Conservation (phyloP, 2,888 invertebrate species). For the Stenodera caucasica region DNA sequence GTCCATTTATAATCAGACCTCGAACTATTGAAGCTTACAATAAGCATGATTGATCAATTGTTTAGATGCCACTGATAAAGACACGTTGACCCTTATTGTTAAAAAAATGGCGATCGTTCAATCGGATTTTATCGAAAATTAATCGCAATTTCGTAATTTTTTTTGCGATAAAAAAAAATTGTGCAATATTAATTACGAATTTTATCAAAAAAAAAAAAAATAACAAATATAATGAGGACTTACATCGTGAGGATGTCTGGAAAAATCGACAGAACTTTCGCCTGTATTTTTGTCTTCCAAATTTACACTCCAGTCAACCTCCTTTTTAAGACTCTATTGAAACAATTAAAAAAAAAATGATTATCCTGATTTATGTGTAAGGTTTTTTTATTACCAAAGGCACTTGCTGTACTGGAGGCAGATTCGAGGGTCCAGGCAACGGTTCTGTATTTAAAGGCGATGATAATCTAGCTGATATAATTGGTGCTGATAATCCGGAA, state of each 20-base stretch:
- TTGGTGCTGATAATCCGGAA: constrained; percentile 57
- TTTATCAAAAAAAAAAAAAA: too few species aligned
- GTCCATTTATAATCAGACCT: too few species aligned
- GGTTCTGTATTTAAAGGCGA: constrained; percentile 71
- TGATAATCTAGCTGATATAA: constrained; percentile 59
- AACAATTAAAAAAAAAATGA: constrained; percentile 10
- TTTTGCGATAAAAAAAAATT: too few species aligned
- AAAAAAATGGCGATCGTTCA: too few species aligned
- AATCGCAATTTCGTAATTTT: too few species aligned
- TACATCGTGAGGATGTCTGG: constrained; percentile 78
- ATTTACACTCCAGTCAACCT: constrained; percentile 79
- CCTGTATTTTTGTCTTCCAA: constrained; percentile 74
- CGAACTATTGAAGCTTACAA: too few species aligned
- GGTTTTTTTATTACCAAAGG: constrained; percentile 70
- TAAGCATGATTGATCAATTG: too few species aligned
- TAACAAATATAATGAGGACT: constrained; percentile 53
- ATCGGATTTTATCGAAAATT: too few species aligned
- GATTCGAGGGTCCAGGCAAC: constrained; percentile 78
- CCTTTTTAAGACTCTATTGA: constrained; percentile 82
- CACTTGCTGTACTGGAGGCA: constrained; percentile 86
- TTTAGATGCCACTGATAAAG: too few species aligned
- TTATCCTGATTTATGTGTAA: background rate
- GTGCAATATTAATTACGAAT: too few species aligned
- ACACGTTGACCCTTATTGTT: too few species aligned
- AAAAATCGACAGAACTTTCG: constrained; percentile 76